phyloP scores from a whole-genome alignment of 2,888 invertebrate species.

The Argyresthia albistria region DNA sequence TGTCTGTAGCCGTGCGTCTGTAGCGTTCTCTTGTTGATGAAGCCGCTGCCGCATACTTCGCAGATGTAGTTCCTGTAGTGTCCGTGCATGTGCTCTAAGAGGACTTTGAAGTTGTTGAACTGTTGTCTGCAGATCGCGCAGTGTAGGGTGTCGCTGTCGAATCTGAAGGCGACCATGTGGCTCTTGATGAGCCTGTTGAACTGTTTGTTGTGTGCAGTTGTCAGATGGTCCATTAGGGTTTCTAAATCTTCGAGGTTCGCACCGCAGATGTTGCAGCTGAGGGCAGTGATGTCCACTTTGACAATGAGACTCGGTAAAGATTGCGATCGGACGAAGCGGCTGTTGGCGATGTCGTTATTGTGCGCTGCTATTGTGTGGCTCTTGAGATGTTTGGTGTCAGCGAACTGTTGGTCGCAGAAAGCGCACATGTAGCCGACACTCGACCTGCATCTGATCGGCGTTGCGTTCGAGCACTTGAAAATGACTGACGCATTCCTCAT shows the following conservation, averaged over 20 bases:
- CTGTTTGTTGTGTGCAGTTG: constrained; percentile 18
- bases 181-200: constrained; percentile 30
- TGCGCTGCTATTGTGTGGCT: constrained; percentile 24
- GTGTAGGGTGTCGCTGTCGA: constrained; percentile 19
- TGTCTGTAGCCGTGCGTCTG: constrained; percentile 33
- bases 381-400: constrained; percentile 27
- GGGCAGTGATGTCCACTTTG: constrained; percentile 37
- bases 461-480: constrained; percentile 32
- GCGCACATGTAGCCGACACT: constrained; percentile 32
- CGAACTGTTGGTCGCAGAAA: constrained; percentile 25
- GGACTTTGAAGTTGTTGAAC: constrained; percentile 28
- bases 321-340: constrained; percentile 23
- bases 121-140: constrained; percentile 28
- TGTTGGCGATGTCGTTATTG: constrained; percentile 16
- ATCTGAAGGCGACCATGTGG: constrained; percentile 33
- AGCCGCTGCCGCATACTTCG: constrained; percentile 30
- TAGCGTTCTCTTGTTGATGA: constrained; percentile 23
- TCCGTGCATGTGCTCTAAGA: constrained; percentile 32
- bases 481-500: constrained; percentile 26
- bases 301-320: constrained; percentile 24
- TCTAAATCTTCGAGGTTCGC: constrained; percentile 19
- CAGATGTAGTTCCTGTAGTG: constrained; percentile 34
- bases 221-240: constrained; percentile 26
- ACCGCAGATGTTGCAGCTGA: constrained; percentile 33
- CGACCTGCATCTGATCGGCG: constrained; percentile 28